Evolutionary conservation across 1,140 invertebrate species (phyloP), one percentile per base, ranked within the genome.

Genomic region (Colletes latitarsis): DNA sequence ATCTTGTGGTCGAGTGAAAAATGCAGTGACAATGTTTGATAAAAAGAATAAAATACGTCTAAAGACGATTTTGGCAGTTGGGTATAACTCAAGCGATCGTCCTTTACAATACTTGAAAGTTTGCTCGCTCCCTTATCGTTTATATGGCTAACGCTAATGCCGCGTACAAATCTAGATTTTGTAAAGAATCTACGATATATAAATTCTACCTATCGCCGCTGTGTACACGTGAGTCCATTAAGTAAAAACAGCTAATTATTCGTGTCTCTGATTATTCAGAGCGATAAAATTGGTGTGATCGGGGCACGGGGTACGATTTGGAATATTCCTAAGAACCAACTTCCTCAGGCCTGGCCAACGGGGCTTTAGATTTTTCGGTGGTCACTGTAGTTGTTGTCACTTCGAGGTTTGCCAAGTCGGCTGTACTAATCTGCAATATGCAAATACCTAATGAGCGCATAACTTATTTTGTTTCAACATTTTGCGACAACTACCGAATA

Each of bases 371-470:
- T 60, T 92, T 93, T 87, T 93, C 93, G 10, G 92, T 93, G 58
- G 92, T 93, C 10, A 93, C 92, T n/a, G 91, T 93, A n/a, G 92
- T 93, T 41, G 92, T 93, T 53, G 92, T 92, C 8, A 93, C 90
- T 75, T 93, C 91, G 72, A 93, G 84, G 66, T 93, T 93, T 49
- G 90, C 91, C 80, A 93, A 88, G 83, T 93, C 93, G 19, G 92
- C 91, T 43, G 92, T 90, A 81, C 90, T 93, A 93, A 93, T 93
- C 93, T 93, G 89, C 53, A 90, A 86, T 81, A 67, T 49, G 39
- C 68, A 82, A 66, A 83, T 12, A 46, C 19, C 39, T 55, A 15
- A 67, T 17, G 5, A 60, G 55, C 39, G 12, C 60, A 41, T 9
- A 10, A n/a, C 8, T 46, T 17, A 17, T 10, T 39, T 55, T 58